phyloP scores from a whole-genome alignment of 2,113 vertebrate genomes.

The Neogale vison region DNA sequence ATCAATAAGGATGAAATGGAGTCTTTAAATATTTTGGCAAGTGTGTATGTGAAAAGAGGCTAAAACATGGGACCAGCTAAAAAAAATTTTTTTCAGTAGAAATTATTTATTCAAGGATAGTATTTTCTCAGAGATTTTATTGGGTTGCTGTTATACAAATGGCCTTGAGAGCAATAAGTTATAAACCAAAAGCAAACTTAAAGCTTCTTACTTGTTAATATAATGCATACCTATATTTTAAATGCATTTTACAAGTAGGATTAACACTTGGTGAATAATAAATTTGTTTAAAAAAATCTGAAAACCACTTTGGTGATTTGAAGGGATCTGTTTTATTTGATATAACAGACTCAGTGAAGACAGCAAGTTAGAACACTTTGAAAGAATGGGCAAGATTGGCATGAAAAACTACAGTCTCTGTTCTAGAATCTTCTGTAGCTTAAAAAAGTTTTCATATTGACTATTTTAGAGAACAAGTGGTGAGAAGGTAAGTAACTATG shows the following conservation, averaged over 20 bases:
- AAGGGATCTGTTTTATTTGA: not conserved
- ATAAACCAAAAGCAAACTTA: not conserved
- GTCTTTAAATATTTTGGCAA: constrained; percentile 46
- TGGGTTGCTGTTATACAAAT: not conserved
- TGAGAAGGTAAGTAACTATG: not conserved
- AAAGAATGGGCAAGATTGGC: not conserved
- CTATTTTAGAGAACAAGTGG: not conserved
- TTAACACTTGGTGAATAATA: not conserved
- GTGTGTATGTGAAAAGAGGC: not conserved
- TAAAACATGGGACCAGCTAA: not conserved
- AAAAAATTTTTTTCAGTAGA: not conserved
- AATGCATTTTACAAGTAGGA: not conserved
- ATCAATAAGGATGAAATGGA: constrained; percentile 8
- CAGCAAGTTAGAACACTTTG: not conserved
- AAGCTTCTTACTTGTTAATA: not conserved
- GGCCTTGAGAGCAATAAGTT: constrained; percentile 1
- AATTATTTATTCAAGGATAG: not conserved
- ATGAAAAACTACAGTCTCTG: not conserved
- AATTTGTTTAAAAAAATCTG: not conserved
- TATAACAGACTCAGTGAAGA: not conserved
- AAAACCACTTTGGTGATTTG: not conserved
- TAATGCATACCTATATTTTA: not conserved
- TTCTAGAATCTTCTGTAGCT: constrained; percentile 18
- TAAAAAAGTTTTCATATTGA: not conserved
- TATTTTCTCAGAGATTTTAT: constrained; percentile 1